Base-by-base conservation (phyloP, 2,888 invertebrate species). In the Cacoxenus indagator region DNA sequence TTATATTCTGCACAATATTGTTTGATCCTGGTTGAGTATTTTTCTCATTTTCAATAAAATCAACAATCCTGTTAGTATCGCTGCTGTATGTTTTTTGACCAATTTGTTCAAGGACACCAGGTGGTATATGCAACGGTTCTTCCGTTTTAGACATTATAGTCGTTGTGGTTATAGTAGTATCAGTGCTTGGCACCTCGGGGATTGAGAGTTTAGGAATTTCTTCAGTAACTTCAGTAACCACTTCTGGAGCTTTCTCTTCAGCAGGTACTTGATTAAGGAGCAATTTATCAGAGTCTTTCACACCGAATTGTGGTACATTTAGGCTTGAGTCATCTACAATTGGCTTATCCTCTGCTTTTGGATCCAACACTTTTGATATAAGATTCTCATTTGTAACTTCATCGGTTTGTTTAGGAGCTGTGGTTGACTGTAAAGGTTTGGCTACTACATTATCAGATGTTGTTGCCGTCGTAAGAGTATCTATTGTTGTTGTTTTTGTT, bases 1-100 rank as follows among this genome's bases (percentile, higher is more conserved):
- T 85, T 0, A 83, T 78, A 71, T 84, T 85, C 68, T 85, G 75
- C 69, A 85, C 19, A 0, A 86, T 71, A 4, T 72, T 78, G 64
- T 71, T 74, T 11, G 72, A 67, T 8, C 17, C 46, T 4, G 75
- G 62, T 29, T 73, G 64, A 1, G 51, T 22, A 57, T 73, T 48
- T 19, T 61, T 78, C 55, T 85, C 85, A 0, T 67, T 64, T 9
- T 80, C 71, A 64, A 85, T 76, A 14, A 86, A 86, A 55, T 82
- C 82, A 24, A 79, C 73, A 0, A 76, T 73, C 65, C 82, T 73
- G 43, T 78, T 74, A 51, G 76, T 72, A 29, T 75, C 71, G 9
- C 69, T 17, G 3, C 22, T 29, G 1, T 22, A n/a, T 48, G 61
- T 48, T 0, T 72, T 67, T 22, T 68, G 55, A 22, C 14, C 57